These are phyloP conservation scores for Lypha dubia DNA, from an alignment of 2,888 invertebrate species.

Conservation along the genomic window DNA sequence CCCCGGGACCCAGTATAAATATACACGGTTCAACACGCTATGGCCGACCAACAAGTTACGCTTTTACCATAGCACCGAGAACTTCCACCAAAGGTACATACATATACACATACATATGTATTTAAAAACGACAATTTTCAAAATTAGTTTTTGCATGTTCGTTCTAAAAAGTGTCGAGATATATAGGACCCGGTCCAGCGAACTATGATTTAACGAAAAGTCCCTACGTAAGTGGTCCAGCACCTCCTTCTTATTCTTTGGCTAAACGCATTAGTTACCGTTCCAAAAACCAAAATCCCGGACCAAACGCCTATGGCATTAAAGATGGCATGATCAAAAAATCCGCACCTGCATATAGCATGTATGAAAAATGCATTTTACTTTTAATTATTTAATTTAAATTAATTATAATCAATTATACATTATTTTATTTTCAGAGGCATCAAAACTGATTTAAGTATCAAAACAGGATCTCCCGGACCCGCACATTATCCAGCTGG, in stretches of 20 bases:
- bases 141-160: not conserved
- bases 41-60: constrained; percentile 76
- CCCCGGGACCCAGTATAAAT: constrained; percentile 81
- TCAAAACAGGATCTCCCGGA: constrained; percentile 78
- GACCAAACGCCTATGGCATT: constrained; percentile 79
- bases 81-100: constrained; percentile 74
- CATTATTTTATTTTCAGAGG: constrained; percentile 75
- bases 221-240: constrained; percentile 76
- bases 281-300: constrained; percentile 77
- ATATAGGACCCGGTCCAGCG: constrained; percentile 80
- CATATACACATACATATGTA: not conserved
- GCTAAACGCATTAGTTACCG: constrained; percentile 79
- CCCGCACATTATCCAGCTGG: constrained; percentile 80
- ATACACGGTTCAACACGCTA: constrained; percentile 76
- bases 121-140: not conserved
- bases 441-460: constrained; percentile 70
- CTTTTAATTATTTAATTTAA: not conserved
- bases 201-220: constrained; percentile 78
- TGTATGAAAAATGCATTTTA: constrained; percentile 73
- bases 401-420: not conserved
- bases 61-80: constrained; percentile 84
- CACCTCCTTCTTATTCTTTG: constrained; percentile 85
- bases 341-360: constrained; percentile 78
- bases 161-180: constrained; percentile 73
- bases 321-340: constrained; percentile 76